A percentile compares a stretch with the other conserved stretches of the same genome.
Conservation (phyloP, 2,888 invertebrate genomes). For the Agrochola litura region DNA sequence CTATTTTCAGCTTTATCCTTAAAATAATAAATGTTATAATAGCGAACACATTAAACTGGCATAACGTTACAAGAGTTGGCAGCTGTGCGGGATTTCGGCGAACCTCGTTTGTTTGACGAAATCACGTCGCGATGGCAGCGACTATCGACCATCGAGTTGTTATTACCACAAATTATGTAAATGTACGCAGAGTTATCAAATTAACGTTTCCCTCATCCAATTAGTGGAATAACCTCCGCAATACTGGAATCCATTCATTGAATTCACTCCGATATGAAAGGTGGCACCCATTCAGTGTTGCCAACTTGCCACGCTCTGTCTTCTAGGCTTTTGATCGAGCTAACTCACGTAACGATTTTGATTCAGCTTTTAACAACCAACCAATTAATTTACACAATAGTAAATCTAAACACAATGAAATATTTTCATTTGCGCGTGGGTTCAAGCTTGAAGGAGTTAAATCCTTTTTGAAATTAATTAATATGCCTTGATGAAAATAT, state of each 20-base stretch:
- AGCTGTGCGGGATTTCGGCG: slow-evolving; percentile 48
- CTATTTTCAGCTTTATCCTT: slow-evolving; percentile 32
- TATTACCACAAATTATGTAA: slow-evolving; percentile 71
- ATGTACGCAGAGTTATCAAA: slow-evolving; percentile 74
- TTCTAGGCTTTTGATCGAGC: slow-evolving; percentile 54
- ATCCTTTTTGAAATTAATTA: slow-evolving; percentile 13
- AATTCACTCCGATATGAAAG: slow-evolving; percentile 58
- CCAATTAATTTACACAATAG: slow-evolving; percentile 54
- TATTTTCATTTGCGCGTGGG: not conserved
- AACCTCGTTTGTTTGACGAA: slow-evolving; percentile 60
- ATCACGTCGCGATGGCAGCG: slow-evolving; percentile 53
- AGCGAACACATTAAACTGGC: slow-evolving; percentile 19
- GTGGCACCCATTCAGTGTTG: slow-evolving; percentile 70
- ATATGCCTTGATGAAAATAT: not conserved
- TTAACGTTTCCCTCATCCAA: slow-evolving; percentile 77
- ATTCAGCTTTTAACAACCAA: slow-evolving; percentile 38
- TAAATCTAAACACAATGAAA: slow-evolving; percentile 34
- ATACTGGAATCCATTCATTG: slow-evolving; percentile 65
- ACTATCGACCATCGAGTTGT: slow-evolving; percentile 56
- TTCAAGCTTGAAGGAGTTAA: slow-evolving; percentile 8
- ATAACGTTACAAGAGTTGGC: slow-evolving; percentile 56
- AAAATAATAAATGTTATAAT: slow-evolving; percentile 37
- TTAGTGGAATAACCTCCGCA: slow-evolving; percentile 73
- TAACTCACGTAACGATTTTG: slow-evolving; percentile 37
- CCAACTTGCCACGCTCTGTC: slow-evolving; percentile 64